A percentile compares a stretch with the other conserved stretches of the same genome.
Evolutionary conservation across 2,888 invertebrate species (phyloP).

Genomic region (Chloroclystis v-ata): DNA sequence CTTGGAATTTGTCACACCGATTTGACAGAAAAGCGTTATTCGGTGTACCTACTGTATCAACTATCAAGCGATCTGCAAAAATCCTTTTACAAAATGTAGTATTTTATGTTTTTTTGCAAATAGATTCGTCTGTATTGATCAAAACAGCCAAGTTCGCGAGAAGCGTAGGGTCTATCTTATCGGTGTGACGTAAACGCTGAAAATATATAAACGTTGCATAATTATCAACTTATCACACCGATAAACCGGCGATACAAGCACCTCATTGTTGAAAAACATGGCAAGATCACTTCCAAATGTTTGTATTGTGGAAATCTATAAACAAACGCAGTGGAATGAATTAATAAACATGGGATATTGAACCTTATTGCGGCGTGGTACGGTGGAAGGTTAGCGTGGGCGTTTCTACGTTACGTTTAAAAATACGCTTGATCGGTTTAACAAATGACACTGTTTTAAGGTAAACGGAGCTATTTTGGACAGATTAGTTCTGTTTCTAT

Average conservation of each 20-base stretch:
- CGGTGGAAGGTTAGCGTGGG: slow-evolving; percentile 2
- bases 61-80: too few species aligned
- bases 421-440: slow-evolving; percentile 10
- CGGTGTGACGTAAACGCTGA: not conserved
- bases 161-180: not conserved
- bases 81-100: too few species aligned
- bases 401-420: slow-evolving; percentile 6
- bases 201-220: not conserved
- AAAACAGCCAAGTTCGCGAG: not conserved
- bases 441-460: slow-evolving; percentile 4
- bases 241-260: not conserved
- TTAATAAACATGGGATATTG: slow-evolving; percentile 7
- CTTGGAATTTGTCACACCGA: too few species aligned
- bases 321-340: slow-evolving; percentile 41
- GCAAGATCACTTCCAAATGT: slow-evolving; percentile 34
- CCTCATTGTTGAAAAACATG: slow-evolving; percentile 42
- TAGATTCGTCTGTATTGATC: not conserved
- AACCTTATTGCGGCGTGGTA: slow-evolving; percentile 12
- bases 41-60: too few species aligned
- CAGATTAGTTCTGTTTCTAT: not conserved
- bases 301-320: slow-evolving; percentile 63
- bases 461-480: slow-evolving; percentile 1
- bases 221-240: slow-evolving; percentile 1
- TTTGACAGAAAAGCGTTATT: too few species aligned
- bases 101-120: too few species aligned